Percentiles rank a stretch among this genome's conserved stretches.
phyloP scores from a whole-genome alignment of 2,888 invertebrate species.

The Apamea anceps region DNA sequence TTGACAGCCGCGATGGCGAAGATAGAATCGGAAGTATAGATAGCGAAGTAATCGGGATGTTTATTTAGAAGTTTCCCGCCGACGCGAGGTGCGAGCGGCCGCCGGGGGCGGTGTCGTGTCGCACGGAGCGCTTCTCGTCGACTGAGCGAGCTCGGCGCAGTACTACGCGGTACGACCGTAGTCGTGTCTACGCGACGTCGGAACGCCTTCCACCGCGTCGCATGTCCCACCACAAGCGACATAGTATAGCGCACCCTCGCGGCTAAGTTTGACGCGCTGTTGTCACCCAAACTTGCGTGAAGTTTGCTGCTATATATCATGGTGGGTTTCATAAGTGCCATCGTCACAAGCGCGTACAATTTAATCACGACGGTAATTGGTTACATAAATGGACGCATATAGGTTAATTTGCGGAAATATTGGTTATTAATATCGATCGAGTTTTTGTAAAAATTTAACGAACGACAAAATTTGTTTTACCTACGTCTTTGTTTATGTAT shows the following conservation, averaged over 20 bases:
- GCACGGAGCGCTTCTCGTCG: constrained; percentile 67
- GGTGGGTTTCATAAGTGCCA: constrained; percentile 51
- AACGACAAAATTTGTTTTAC: background rate
- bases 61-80: constrained; percentile 72
- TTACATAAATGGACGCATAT: constrained; percentile 29
- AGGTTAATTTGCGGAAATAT: constrained; percentile 23
- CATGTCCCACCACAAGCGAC: constrained; percentile 35
- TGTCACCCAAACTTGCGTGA: constrained; percentile 57
- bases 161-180: constrained; percentile 56
- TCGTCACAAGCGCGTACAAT: constrained; percentile 45
- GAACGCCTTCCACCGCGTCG: constrained; percentile 51
- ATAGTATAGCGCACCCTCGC: constrained; percentile 54
- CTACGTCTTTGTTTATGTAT: background rate
- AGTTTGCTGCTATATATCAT: constrained; percentile 59
- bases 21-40: constrained; percentile 16
- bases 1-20: constrained; percentile 21
- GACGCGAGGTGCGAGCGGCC: constrained; percentile 58
- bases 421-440: background rate
- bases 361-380: constrained; percentile 53
- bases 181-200: constrained; percentile 63
- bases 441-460: background rate
- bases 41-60: constrained; percentile 55
- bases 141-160: constrained; percentile 63
- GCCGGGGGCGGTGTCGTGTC: constrained; percentile 63
- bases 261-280: constrained; percentile 50